Base-by-base conservation (phyloP, 1,140 invertebrate species). In the Drosophila punjabiensis region DNA sequence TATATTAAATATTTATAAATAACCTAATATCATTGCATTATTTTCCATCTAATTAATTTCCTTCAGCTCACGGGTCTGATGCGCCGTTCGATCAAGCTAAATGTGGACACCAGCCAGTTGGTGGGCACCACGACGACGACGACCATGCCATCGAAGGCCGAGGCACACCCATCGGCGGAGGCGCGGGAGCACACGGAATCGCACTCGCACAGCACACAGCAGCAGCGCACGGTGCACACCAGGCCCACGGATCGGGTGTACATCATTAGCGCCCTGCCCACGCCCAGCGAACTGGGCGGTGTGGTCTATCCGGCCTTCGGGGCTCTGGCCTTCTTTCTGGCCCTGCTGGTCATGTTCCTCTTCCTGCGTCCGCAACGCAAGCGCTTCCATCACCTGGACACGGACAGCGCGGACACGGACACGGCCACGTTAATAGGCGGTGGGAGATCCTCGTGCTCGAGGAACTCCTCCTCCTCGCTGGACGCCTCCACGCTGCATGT, bases 81-180 rank as follows among this genome's bases (percentile, higher is more conserved):
- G 92, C 84, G 88, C 5, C 90, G 92, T 33, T 93, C 92, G 8
- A 69, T 91, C 35, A 93, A 92, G 37, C 73, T 93, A 11, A 82
- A 79, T 60, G 91, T 93, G 76, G 88, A 93, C 53, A 93, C 86
- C 66, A 87, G 66, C 47, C 85, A 79, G 64, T 55, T 89, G 81
- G 66, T 88, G 59, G 52, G 45, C 70, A 43, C 82, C 67, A 56
- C 59, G 62, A 48, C 48, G 28, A 56, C 41, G 37, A 61, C 37
- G 11, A 62, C 24, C 24, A 56, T 30, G 35, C 13, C 43, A 39
- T 1, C 37, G 1, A 67, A 20, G 39, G n/a, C 8, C 30, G 30
- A 45, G n/a, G 30, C 13, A 24, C 30, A 60, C 1, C 13, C 16
- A n/a, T 16, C 20, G 2, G 13, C 30, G 48, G 47, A 45, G 52